phyloP scores from a whole-genome alignment of 2,888 invertebrate genomes.

The Salpingus planirostris region DNA sequence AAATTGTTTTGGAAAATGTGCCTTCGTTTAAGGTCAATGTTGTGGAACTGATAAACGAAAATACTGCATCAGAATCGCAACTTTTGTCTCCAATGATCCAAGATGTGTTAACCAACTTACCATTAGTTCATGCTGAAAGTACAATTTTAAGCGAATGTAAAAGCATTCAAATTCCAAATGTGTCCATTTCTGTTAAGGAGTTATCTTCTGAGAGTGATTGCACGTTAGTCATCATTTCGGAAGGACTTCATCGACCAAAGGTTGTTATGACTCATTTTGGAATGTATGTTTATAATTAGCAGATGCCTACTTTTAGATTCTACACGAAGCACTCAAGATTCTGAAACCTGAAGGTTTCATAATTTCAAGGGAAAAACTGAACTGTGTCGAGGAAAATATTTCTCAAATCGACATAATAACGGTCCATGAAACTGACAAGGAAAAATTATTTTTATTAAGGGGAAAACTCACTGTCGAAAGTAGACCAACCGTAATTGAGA shows the following conservation, averaged over 20 bases:
- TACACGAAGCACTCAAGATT: too few species aligned
- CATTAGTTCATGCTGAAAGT: slow-evolving; percentile 60
- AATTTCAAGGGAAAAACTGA: too few species aligned
- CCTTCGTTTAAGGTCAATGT: slow-evolving; percentile 52
- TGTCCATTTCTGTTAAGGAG: slow-evolving; percentile 52
- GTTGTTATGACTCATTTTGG: neutral
- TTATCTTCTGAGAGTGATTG: slow-evolving; percentile 34
- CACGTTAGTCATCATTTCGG: slow-evolving; percentile 26
- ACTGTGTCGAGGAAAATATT: too few species aligned
- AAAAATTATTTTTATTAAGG: too few species aligned
- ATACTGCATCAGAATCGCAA: neutral
- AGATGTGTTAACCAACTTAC: slow-evolving; percentile 56
- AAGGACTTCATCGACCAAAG: neutral
- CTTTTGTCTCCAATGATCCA: slow-evolving; percentile 41
- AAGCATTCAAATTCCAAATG: slow-evolving; percentile 26
- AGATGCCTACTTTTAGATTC: too few species aligned
- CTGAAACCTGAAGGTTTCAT: too few species aligned
- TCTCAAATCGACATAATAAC: too few species aligned
- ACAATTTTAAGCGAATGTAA: slow-evolving; percentile 48
- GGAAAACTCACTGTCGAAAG: too few species aligned
- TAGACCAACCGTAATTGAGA: too few species aligned
- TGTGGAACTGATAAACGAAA: slow-evolving; percentile 44
- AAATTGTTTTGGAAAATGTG: slow-evolving; percentile 70
- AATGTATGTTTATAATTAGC: neutral
- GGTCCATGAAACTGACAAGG: too few species aligned